Evolutionary conservation across 2,888 invertebrate species (phyloP).

Genomic region (Colostygia pectinataria): DNA sequence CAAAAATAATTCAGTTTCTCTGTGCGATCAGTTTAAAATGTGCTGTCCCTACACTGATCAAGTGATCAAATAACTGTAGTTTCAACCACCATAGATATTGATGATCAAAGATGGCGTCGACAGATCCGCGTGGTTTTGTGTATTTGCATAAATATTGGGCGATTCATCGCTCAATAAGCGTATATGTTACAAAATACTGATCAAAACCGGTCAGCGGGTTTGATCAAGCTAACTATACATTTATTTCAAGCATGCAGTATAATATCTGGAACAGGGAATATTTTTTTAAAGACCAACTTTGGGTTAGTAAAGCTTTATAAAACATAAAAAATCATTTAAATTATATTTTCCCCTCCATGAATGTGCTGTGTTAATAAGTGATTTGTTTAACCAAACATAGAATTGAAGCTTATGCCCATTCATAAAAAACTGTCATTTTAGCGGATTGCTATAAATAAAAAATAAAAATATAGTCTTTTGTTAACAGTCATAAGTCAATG

Average conservation of each 20-base stretch:
- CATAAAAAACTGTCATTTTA: too few species aligned
- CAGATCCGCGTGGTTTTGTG: constrained; percentile 49
- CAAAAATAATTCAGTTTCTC: constrained; percentile 22
- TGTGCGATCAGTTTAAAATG: constrained; percentile 31
- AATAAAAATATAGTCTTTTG: too few species aligned
- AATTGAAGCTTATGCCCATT: too few species aligned
- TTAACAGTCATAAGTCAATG: too few species aligned
- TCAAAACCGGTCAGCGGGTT: constrained; percentile 56
- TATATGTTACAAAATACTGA: constrained; percentile 11
- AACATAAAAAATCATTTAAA: constrained; percentile 40
- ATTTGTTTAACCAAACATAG: constrained; percentile 13
- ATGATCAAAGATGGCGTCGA: constrained; percentile 57
- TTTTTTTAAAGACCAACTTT: constrained; percentile 30
- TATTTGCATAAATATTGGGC: constrained; percentile 23
- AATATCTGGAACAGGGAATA: constrained; percentile 7
- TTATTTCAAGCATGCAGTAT: constrained; percentile 26
- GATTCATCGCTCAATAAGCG: constrained; percentile 15
- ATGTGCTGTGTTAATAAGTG: constrained; percentile 65
- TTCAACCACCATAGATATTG: constrained; percentile 61
- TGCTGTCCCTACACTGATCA: constrained; percentile 17
- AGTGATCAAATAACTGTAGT: constrained; percentile 17
- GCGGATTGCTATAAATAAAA: too few species aligned
- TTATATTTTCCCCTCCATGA: constrained; percentile 72
- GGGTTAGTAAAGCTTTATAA: constrained; percentile 73
- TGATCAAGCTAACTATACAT: constrained; percentile 32